Base-by-base conservation (phyloP, 2,888 invertebrate species). In the Acrocyrtus sp. region DNA sequence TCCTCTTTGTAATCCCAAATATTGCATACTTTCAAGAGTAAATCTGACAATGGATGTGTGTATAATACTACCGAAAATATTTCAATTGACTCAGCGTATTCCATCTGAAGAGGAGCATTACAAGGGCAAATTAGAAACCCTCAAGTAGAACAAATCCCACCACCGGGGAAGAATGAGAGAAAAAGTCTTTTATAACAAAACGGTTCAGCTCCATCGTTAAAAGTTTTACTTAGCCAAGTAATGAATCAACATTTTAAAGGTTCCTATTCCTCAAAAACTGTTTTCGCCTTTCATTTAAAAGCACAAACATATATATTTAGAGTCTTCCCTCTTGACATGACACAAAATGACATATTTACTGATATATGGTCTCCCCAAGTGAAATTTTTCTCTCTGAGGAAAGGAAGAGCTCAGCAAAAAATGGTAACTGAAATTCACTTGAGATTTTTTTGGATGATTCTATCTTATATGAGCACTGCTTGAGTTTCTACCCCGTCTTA, bases 331-430 rank as follows among this genome's bases (percentile, higher is more conserved):
- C 26, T 15, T 56, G 12, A 24, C 47, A 50, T 22, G 19, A 39
- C 53, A 43, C 63, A 47, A 54, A 66, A 19, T 66, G 66, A 66
- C 66, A 66, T 56, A 66, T 66, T 66, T 66, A 66, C 66, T 48
- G 57, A 41, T 22, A 6, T 27, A 29, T 47, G 39, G 24, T 15
- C 27, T 45, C n/a, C n/a, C n/a, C n/a, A n/a, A n/a, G n/a, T n/a
- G n/a, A n/a, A n/a, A n/a, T n/a, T n/a, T n/a, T n/a, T n/a, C n/a
- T n/a, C n/a, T n/a, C n/a, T n/a, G n/a, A n/a, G n/a, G n/a, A n/a
- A n/a, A n/a, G n/a, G n/a, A n/a, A n/a, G n/a, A n/a, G 54, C 12
- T 47, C 19, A 47, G 47, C 12, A 2, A 47, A 47, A 17, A 47
- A 17, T 19, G n/a, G 50, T 2, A 2, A 26, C 5, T 4, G 21